Conservation (phyloP, 2,113 vertebrate genomes). For the Lophius piscatorius region DNA sequence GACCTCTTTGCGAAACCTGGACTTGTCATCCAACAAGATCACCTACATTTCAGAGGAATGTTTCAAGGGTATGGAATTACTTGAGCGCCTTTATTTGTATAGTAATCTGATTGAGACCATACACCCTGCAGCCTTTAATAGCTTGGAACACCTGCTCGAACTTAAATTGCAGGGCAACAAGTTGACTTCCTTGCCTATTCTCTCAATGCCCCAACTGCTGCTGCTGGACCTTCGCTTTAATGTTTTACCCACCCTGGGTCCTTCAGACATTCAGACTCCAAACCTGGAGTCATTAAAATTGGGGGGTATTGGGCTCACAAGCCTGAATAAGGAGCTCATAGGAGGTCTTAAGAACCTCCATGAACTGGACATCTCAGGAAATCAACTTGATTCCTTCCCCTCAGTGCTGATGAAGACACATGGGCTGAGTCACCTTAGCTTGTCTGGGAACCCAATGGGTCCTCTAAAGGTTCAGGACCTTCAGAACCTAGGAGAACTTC, state of each 20-base stretch:
- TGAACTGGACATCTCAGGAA: constrained; percentile 90
- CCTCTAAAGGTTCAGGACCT: constrained; percentile 85
- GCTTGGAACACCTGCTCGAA: constrained; percentile 88
- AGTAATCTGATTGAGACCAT: constrained; percentile 88
- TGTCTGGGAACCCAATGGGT: constrained; percentile 89
- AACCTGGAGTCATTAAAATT: constrained; percentile 90
- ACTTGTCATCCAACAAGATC: constrained; percentile 92
- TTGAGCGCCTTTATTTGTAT: constrained; percentile 94
- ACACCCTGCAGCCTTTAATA: constrained; percentile 86
- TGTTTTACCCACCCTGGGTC: constrained; percentile 75
- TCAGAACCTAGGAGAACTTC: constrained; percentile 80
- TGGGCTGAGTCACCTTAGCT: constrained; percentile 85
- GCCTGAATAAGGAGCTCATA: constrained; percentile 84
- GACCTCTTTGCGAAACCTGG: constrained; percentile 88
- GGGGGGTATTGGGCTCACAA: constrained; percentile 85
- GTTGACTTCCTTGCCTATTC: constrained; percentile 81
- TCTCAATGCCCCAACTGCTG: constrained; percentile 86
- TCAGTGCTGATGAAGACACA: constrained; percentile 75
- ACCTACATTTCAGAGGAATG: constrained; percentile 88
- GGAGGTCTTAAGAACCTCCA: constrained; percentile 87
- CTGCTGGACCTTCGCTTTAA: constrained; percentile 94
- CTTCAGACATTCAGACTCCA: constrained; percentile 78
- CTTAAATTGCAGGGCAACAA: constrained; percentile 92
- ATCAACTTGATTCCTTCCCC: constrained; percentile 84
- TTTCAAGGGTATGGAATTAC: constrained; percentile 85